Percentiles rank a stretch among this genome's conserved stretches.
These are phyloP conservation scores for Felis chaus DNA, from an alignment of 2,113 vertebrate species.

Conservation along the genomic window DNA sequence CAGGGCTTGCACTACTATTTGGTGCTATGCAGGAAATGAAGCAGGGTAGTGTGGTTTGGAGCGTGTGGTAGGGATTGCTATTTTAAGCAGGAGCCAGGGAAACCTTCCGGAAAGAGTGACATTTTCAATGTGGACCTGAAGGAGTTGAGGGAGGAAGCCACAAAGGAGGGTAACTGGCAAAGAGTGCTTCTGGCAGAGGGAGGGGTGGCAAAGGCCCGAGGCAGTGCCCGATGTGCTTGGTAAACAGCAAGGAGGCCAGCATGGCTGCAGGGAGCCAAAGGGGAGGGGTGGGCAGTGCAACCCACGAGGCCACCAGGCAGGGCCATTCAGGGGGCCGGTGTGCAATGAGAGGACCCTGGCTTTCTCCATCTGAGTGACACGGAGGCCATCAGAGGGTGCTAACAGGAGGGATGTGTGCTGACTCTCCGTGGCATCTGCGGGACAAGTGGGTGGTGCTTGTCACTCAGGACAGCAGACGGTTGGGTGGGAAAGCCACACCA, in stretches of 20 bases:
- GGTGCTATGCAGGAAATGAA: background rate
- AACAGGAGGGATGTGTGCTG: background rate
- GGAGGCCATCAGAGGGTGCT: background rate
- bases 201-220: background rate
- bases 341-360: background rate
- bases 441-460: background rate
- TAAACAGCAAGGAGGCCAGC: background rate
- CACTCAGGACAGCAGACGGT: background rate
- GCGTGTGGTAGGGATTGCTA: fast-evolving
- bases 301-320: background rate
- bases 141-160: background rate
- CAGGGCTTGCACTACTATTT: background rate
- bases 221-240: too few species aligned
- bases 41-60: background rate
- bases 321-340: fast-evolving
- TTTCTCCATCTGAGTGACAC: background rate
- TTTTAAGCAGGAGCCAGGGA: background rate
- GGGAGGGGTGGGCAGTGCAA: fast-evolving
- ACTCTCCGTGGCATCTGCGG: background rate
- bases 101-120: background rate
- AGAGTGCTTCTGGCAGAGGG: background rate
- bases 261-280: fast-evolving
- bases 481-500: background rate
- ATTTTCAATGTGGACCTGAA: background rate
- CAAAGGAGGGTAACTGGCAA: background rate